phyloP scores from a whole-genome alignment of 2,113 vertebrate genomes.

The Dromiciops gliroides region DNA sequence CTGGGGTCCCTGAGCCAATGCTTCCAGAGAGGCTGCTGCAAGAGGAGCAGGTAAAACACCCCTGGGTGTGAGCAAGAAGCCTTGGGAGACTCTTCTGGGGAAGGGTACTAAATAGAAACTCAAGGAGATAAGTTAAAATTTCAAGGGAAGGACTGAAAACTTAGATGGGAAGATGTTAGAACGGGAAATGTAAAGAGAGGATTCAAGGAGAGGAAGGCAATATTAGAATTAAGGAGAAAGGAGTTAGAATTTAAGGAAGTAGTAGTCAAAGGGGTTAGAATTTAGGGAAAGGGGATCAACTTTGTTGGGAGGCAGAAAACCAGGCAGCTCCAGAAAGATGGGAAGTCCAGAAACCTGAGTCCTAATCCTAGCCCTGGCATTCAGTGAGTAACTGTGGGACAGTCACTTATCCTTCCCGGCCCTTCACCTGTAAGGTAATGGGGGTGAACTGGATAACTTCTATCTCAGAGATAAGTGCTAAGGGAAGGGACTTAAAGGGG shows the following conservation, averaged over 20 bases:
- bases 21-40: neutral
- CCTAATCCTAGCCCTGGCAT: slow-evolving; percentile 51
- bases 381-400: slow-evolving; percentile 5
- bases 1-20: slow-evolving; percentile 26
- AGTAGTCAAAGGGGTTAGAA: neutral
- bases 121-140: neutral
- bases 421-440: slow-evolving; percentile 32
- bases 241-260: slow-evolving; percentile 26
- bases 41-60: slow-evolving; percentile 41
- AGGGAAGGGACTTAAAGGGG: neutral
- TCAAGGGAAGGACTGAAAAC: neutral
- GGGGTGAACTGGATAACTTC: neutral
- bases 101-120: neutral
- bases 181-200: neutral
- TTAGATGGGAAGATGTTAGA: neutral
- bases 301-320: slow-evolving; percentile 61
- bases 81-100: neutral
- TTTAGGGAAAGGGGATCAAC: slow-evolving; percentile 65
- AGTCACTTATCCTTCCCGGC: slow-evolving; percentile 5
- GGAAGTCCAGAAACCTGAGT: slow-evolving; percentile 53
- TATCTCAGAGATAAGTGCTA: neutral
- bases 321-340: neutral
- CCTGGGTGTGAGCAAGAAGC: neutral
- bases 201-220: neutral
- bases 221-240: slow-evolving; percentile 8